These are phyloP conservation scores for Casuarius casuarius DNA, from an alignment of 2,113 vertebrate genomes.

Conservation along the genomic window DNA sequence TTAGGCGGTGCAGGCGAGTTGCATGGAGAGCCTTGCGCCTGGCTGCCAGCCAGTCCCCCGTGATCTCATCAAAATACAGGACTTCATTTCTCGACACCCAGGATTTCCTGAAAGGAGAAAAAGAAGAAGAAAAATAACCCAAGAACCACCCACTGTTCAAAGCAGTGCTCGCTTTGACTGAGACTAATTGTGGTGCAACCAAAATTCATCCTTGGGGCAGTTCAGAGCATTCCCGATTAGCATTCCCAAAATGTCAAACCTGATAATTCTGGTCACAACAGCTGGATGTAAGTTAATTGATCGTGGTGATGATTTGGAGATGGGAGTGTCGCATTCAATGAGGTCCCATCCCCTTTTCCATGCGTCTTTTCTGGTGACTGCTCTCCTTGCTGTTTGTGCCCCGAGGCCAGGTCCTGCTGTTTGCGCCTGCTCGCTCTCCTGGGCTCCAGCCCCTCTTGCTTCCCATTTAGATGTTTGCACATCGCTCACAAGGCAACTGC, in stretches of 20 bases:
- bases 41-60: constrained; percentile 29
- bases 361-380: rapidly evolving
- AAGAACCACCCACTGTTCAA: neutral
- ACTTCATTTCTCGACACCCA: neutral
- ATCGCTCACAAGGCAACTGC: neutral
- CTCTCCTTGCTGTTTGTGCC: neutral
- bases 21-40: neutral
- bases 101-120: constrained; percentile 9
- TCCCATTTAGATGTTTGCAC: neutral
- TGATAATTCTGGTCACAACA: no score
- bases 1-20: neutral
- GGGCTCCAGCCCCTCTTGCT: neutral
- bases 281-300: rapidly evolving
- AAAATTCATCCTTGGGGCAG: neutral
- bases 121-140: neutral
- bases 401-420: no score
- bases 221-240: neutral
- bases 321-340: rapidly evolving
- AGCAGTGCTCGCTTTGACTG: neutral
- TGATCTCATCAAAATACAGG: neutral
- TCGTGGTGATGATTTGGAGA: neutral
- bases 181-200: rapidly evolving
- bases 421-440: no score
- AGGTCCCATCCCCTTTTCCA: neutral
- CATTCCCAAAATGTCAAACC: rapidly evolving